Base-by-base conservation (phyloP, 2,888 invertebrate genomes). In the Synergus itoensis region DNA sequence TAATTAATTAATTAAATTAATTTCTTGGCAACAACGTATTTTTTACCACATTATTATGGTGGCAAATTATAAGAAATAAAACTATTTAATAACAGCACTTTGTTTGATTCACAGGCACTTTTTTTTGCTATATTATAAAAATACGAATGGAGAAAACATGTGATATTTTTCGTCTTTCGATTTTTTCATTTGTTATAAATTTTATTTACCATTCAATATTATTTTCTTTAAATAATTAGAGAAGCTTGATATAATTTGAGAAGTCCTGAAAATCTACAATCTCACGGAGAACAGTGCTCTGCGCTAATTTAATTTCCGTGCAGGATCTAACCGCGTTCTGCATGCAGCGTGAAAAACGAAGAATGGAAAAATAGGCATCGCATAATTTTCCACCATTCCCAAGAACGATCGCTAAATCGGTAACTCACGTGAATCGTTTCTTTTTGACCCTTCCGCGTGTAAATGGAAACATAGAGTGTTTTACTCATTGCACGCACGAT, bases 401-500 rank as follows among this genome's bases (percentile, higher is more conserved):
- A 69, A 69, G 48, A 69, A 69, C 28, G 48, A 48, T 45, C 69
- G 21, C 43, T 48, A 69, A 69, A 48, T 69, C 48, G 48, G 69
- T 48, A 69, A 28, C 69, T 69, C 18, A 48, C 48, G 14, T n/a
- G 16, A 69, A 69, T 48, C 48, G 45, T 69, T 69, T 69, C 45
- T 69, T 45, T 69, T 4, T 21, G 69, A 69, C 28, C 45, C 69
- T 69, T 53, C 48, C 69, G 69, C 69, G 69, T 69, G 69, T 18
- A 69, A 28, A 69, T 69, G 69, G 69, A 69, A 69, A 48, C 28
- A 69, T 43, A 45, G 9, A 65, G 69, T 48, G 16, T 69, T 69
- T 69, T 48, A 69, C 69, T 69, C 69, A 69, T 69, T 69, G 69
- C 69, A 48, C 28, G 69, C 69, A 69, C 69, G 69, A 48, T 69